A percentile compares a stretch with the other conserved stretches of the same genome.
Evolutionary conservation across 2,797 vertebrate species (phyloP).

Genomic region (Urosaurus nigricauda): DNA sequence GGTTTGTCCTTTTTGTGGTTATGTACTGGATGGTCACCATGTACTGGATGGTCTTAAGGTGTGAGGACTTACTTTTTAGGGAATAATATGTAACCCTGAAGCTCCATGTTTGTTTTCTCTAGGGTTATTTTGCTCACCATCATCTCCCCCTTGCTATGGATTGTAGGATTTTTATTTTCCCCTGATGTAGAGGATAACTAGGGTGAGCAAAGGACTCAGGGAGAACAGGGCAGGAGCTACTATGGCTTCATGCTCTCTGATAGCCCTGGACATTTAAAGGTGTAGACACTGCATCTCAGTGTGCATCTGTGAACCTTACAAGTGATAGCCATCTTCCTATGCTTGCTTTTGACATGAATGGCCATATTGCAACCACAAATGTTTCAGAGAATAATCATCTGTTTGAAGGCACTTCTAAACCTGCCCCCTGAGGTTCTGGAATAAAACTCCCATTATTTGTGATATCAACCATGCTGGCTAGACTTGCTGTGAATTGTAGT

Average conservation of each 20-base stretch:
- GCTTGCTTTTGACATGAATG: neutral
- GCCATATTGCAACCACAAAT: neutral
- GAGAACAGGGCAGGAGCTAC: neutral
- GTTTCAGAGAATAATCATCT: too few relatives aligned
- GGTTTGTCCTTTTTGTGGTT: too few relatives aligned
- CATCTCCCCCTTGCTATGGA: neutral
- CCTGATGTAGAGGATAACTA: neutral
- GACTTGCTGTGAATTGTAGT: neutral
- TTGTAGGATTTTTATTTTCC: neutral
- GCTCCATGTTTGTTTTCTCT: rapidly evolving
- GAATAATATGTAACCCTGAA: neutral
- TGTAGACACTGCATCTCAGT: neutral
- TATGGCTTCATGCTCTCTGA: neutral
- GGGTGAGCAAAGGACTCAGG: neutral
- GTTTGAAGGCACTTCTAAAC: too few relatives aligned
- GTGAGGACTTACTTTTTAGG: neutral
- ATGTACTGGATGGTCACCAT: too few relatives aligned
- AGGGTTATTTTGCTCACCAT: rapidly evolving
- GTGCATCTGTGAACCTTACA: too few relatives aligned
- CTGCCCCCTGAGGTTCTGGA: too few relatives aligned
- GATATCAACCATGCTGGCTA: too few relatives aligned
- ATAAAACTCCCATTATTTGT: too few relatives aligned
- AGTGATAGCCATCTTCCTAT: neutral
- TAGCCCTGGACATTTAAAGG: neutral
- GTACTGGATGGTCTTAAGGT: neutral